Conservation (phyloP, 1,140 invertebrate genomes). For the Nasonia longicornis region DNA sequence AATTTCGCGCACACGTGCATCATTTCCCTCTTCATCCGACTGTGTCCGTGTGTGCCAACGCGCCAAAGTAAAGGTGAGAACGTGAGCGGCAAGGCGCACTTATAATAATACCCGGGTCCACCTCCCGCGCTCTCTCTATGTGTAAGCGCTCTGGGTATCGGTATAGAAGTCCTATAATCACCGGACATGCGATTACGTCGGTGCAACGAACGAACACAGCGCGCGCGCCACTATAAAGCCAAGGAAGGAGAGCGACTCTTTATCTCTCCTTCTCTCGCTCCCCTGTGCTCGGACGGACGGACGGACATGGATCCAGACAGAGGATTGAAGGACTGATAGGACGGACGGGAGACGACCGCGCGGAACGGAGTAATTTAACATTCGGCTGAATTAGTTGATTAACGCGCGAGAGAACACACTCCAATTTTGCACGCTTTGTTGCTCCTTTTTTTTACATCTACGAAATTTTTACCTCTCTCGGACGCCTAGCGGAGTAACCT, state of each 20-base stretch:
- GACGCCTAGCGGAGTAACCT: not conserved
- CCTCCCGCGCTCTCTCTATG: not conserved
- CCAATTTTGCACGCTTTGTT: conserved; percentile 27
- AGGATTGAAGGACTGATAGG: conserved; percentile 48
- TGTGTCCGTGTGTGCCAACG: not conserved
- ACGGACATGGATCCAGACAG: conserved; percentile 33
- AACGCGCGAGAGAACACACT: conserved; percentile 46
- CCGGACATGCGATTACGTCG: conserved; percentile 56
- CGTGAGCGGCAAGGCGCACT: conserved; percentile 48
- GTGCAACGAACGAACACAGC: conserved; percentile 3
- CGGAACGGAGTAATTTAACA: conserved; percentile 58
- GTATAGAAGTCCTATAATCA: conserved; percentile 58
- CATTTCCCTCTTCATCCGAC: not conserved
- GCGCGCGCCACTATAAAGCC: not conserved
- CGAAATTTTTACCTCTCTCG: not conserved
- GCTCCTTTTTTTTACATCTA: not conserved
- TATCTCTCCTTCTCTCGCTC: not conserved
- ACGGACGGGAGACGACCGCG: conserved; percentile 39
- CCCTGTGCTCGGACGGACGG: not conserved
- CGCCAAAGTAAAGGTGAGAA: conserved; percentile 42
- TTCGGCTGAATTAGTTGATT: conserved; percentile 62
- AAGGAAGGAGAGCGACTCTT: conserved; percentile 21
- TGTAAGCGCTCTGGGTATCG: conserved; percentile 44
- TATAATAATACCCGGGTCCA: conserved; percentile 56
- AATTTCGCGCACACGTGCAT: not conserved